Conservation (phyloP, 64 coral and sea anemone species). For the Stichodactyla helianthus region DNA sequence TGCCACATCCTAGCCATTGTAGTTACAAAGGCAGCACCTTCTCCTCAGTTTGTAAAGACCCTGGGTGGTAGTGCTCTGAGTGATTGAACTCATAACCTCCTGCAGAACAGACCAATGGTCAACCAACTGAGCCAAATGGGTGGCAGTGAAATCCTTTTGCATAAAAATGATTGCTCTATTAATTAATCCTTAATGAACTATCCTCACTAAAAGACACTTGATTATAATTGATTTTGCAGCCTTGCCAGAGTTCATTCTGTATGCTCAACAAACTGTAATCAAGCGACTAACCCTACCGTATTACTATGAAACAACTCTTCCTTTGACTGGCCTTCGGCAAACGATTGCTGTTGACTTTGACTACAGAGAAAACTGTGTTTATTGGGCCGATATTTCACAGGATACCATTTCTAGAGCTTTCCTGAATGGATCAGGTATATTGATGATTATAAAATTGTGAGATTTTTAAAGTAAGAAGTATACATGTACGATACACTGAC, state of each 20-base stretch:
- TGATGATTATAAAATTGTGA: not conserved
- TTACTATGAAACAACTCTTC: slow-evolving; percentile 38
- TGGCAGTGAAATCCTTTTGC: no score
- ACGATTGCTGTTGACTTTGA: slow-evolving; percentile 92
- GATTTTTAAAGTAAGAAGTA: no score
- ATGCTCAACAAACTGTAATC: slow-evolving; percentile 75
- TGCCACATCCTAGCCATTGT: no score
- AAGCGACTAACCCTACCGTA: slow-evolving; percentile 55
- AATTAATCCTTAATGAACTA: not conserved
- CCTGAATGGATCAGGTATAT: slow-evolving; percentile 78
- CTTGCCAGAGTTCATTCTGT: slow-evolving; percentile 77
- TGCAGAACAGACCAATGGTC: no score
- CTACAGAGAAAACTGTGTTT: slow-evolving; percentile 80
- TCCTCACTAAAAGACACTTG: not conserved
- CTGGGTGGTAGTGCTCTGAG: no score
- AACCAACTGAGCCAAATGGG: no score
- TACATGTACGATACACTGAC: no score
- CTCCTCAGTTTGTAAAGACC: no score
- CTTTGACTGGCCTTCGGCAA: slow-evolving; percentile 66
- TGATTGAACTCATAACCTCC: no score
- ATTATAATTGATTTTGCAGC: slow-evolving; percentile 26
- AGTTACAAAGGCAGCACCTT: no score
- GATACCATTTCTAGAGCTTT: slow-evolving; percentile 79
- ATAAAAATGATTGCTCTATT: no score
- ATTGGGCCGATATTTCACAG: slow-evolving; percentile 87